Evolutionary conservation across 2,113 vertebrate genomes (phyloP).

Genomic region (Saccopteryx bilineata): DNA sequence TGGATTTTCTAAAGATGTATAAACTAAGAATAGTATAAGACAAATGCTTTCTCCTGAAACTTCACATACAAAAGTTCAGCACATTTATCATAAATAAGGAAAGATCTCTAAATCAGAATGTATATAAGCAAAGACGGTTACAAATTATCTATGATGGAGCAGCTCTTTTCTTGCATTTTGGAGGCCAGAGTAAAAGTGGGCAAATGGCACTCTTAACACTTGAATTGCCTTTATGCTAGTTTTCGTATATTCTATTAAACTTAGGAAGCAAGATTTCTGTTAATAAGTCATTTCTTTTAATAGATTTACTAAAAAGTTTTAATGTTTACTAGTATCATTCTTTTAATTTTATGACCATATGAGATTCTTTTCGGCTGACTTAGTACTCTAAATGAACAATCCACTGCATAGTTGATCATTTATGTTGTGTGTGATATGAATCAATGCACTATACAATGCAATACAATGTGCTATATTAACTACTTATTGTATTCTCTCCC

Average conservation of each 20-base stretch:
- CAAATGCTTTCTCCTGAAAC: conserved; percentile 73
- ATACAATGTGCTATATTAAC: background rate
- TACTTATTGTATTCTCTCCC: background rate
- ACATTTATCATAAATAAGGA: conserved; percentile 62
- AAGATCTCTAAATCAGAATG: conserved; percentile 49
- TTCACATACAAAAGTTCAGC: conserved; percentile 60
- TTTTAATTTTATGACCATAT: background rate
- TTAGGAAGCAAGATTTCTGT: conserved; percentile 23
- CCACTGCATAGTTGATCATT: background rate
- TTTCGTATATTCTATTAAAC: background rate
- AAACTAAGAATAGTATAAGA: conserved; percentile 70
- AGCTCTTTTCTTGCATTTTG: conserved; percentile 9
- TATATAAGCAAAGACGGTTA: conserved; percentile 3
- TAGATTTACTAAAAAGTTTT: background rate
- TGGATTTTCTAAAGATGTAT: conserved; percentile 57
- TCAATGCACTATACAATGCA: background rate
- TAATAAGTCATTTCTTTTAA: background rate
- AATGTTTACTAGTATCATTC: background rate
- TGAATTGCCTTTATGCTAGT: background rate
- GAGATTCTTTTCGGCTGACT: background rate
- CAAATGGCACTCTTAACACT: background rate
- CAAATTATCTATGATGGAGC: background rate
- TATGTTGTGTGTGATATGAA: background rate
- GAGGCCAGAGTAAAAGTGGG: background rate
- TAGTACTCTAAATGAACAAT: conserved; percentile 25